phyloP scores from a whole-genome alignment of 2,797 vertebrate genomes.

The Spheniscus humboldti region DNA sequence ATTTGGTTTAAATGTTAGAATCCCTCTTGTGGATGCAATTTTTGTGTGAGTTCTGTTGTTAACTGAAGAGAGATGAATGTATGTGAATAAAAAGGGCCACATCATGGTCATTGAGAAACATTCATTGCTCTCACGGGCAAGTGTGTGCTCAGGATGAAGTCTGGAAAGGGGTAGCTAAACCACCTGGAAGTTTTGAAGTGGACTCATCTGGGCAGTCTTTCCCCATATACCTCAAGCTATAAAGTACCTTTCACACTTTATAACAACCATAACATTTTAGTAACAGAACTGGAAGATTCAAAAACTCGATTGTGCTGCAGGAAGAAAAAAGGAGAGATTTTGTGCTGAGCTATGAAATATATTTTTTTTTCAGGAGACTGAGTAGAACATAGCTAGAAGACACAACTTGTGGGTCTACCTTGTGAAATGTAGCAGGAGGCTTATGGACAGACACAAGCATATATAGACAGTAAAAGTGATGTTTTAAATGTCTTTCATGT shows the following conservation, averaged over 20 bases:
- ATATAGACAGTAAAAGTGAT: not conserved
- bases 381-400: not conserved
- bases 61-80: not conserved
- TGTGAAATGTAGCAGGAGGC: not conserved
- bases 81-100: not conserved
- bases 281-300: not conserved
- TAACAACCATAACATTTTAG: not conserved
- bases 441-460: not conserved
- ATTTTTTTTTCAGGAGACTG: not conserved
- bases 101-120: not conserved
- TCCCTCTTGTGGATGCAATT: not conserved
- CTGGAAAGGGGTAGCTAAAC: not conserved
- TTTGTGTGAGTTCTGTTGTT: not conserved
- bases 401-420: not conserved
- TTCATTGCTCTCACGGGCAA: not conserved
- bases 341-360: not conserved
- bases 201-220: not conserved
- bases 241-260: not conserved
- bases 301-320: not conserved
- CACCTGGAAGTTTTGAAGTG: not conserved
- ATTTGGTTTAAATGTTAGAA: not conserved
- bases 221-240: not conserved
- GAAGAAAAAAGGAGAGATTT: not conserved
- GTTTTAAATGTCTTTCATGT: not conserved
- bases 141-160: not conserved